A percentile compares a stretch with the other conserved stretches of the same genome.
phyloP scores from a whole-genome alignment of 2,888 invertebrate species.

The Alloplasta piceator region DNA sequence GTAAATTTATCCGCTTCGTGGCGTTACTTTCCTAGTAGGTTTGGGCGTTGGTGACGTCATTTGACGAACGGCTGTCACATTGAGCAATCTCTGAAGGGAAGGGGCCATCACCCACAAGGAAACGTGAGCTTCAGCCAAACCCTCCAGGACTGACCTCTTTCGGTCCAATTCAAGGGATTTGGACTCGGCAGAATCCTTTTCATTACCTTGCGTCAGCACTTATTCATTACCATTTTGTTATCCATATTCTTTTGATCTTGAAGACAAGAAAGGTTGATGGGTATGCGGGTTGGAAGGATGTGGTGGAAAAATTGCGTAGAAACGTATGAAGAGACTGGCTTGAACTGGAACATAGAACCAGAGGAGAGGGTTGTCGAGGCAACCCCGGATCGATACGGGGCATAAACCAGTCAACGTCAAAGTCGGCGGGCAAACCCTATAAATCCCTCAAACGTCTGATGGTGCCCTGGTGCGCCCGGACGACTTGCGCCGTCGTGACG shows the following conservation, averaged over 20 bases:
- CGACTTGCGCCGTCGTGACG: slow-evolving; percentile 82
- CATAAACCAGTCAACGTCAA: slow-evolving; percentile 65
- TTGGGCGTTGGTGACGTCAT: slow-evolving; percentile 79
- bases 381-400: slow-evolving; percentile 59
- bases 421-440: slow-evolving; percentile 75
- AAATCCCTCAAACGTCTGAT: slow-evolving; percentile 83
- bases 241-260: no score
- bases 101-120: no score
- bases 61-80: slow-evolving; percentile 68
- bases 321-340: neutral
- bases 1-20: slow-evolving; percentile 77
- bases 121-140: no score
- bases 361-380: slow-evolving; percentile 6
- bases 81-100: neutral
- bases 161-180: no score
- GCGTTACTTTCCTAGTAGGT: slow-evolving; percentile 79
- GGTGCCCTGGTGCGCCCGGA: slow-evolving; percentile 80
- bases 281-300: neutral
- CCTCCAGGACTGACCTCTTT: no score
- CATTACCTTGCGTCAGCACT: no score
- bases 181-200: no score
- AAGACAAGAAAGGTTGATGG: no score
- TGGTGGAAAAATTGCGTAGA: neutral
- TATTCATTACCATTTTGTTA: no score
- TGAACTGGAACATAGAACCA: neutral